phyloP scores from a whole-genome alignment of 1,140 invertebrate species.

The Drosophila sturtevanti region DNA sequence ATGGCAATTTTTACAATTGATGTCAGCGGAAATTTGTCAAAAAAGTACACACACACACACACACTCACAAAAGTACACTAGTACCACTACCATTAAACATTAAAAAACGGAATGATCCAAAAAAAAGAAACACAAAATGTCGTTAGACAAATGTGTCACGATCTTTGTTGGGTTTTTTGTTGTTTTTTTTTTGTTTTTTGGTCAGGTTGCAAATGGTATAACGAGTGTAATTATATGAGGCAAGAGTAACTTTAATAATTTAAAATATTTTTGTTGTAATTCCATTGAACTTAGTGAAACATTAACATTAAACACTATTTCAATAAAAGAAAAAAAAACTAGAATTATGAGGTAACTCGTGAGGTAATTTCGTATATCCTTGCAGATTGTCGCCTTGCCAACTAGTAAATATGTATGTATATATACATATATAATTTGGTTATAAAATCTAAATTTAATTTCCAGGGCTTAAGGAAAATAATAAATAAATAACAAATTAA shows the following conservation, averaged over 20 bases:
- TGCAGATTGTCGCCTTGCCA: no score
- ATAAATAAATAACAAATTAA: no score
- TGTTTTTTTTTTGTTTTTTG: neutral
- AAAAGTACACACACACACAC: neutral
- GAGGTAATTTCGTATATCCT: no score
- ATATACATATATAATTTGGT: no score
- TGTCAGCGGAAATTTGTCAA: constrained; percentile 65
- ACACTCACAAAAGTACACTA: neutral
- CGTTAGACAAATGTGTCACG: constrained; percentile 52
- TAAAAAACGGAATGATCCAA: constrained; percentile 22
- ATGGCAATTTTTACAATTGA: constrained; percentile 52
- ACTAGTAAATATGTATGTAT: no score
- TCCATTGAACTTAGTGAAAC: neutral
- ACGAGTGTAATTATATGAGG: constrained; percentile 25
- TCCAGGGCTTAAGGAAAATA: no score
- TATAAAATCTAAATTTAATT: no score
- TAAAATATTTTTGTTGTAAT: neutral
- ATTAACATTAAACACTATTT: no score
- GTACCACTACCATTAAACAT: no score
- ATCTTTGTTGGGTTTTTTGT: constrained; percentile 30
- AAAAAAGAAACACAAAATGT: constrained; percentile 4
- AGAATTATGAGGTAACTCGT: no score
- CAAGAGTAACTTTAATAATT: neutral
- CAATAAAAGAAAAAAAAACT: no score
- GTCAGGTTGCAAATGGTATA: constrained; percentile 17